Base-by-base conservation (phyloP, 2,888 invertebrate species). In the Aporophyla nigra region DNA sequence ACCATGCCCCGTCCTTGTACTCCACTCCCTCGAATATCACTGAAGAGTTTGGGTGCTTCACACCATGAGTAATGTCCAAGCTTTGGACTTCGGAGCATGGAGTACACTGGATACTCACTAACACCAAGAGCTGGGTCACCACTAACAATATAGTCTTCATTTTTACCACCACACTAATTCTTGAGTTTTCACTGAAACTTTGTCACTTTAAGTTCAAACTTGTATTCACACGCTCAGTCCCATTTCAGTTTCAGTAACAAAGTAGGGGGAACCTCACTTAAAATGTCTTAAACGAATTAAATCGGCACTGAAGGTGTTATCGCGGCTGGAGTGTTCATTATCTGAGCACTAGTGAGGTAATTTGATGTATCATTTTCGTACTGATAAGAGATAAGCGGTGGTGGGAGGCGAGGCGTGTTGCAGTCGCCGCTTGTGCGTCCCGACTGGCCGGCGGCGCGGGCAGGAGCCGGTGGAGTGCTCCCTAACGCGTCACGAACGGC, bases 331-430 rank as follows among this genome's bases (percentile, higher is more conserved):
- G 91, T 90, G 91, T 90, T 90, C 87, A 88, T 93, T 95, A 95
- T 96, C 95, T 88, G 86, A 74, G 86, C 85, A 91, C 92, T 93
- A 88, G 91, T 94, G 93, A 94, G 93, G 94, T 94, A 94, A 94
- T 93, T 92, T 90, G 93, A 92, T 95, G 95, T 95, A 93, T 95
- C 95, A 95, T 94, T 93, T 92, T 93, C 91, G 90, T 92, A 88
- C 92, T 93, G 95, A 96, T 95, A 95, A 95, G 93, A 90, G 89
- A 86, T 88, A 85, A 90, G 88, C 83, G 83, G 88, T 90, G 88
- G 73, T 86, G 71, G 86, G 78, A 49, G 59, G 82, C n/a, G 62
- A 66, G 70, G 70, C 84, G 86, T 86, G 84, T 62, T 72, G 74
- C 66, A 68, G 66, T 65, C 76, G 63, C 87, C 78, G 76, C 62